Evolutionary conservation across 2,113 vertebrate genomes (phyloP), one percentile per base, ranked within the genome.

Genomic region (Cettia cetti): DNA sequence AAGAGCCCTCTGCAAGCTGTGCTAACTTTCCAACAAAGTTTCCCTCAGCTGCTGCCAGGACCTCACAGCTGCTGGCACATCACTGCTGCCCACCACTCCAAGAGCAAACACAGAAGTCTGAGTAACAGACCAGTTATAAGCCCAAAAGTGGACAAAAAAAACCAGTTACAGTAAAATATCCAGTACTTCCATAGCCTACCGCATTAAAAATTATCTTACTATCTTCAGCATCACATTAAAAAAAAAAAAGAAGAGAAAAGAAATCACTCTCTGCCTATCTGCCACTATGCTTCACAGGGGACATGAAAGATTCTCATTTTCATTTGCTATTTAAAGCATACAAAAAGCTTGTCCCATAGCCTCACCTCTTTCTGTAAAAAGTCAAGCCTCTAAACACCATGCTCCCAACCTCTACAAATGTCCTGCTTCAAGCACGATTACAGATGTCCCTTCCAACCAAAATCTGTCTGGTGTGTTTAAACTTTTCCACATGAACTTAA

Each of bases 121-220:
- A 80, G 59, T 23, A 63, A 69, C 0, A 61, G 18, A 39, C 11
- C 16, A 72, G 14, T 57, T 37, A 33, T 4, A 57, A 82, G 15
- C 11, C 33, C 2, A 24, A 3, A 0, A 9, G 7, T 37, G 64
- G 80, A 50, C 19, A 70, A 69, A 27, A 53, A 66, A 0, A 26
- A 4, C 7, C 4, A 79, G 33, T 27, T 53, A 49, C 13, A 52
- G 20, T 39, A 85, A 78, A 85, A 63, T 23, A 82, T 5, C 18
- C 44, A 33, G 26, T 35, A 59, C 33, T 76, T 91, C 18, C 60
- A 42, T 6, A 57, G 7, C 19, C 31, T n/a, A 74, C 9, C 19
- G 81, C 28, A 64, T 22, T 60, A 80, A 7, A 53, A 92, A 49
- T 24, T 5, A 33, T 26, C 27, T 71, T 68, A 45, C 7, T n/a